Percentiles rank a stretch among this genome's conserved stretches.
Evolutionary conservation across 1,140 invertebrate genomes (phyloP).

Genomic region (Trichonephila clavata): DNA sequence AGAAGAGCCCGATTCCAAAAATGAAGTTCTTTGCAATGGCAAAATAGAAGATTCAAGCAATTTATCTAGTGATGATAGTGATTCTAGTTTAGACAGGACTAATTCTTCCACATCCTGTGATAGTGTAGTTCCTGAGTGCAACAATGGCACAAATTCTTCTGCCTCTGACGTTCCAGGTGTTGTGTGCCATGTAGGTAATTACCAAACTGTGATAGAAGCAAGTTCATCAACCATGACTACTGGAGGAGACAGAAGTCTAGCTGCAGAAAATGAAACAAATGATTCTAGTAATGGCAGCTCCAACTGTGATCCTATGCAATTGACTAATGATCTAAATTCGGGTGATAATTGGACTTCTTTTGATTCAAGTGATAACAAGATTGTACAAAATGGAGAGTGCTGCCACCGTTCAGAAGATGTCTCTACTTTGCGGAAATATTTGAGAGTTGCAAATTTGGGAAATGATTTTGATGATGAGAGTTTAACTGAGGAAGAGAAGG

Average conservation of each 20-base stretch:
- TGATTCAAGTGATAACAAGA: neutral
- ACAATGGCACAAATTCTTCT: constrained; percentile 19
- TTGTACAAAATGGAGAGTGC: neutral
- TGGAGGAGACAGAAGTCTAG: neutral
- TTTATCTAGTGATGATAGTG: constrained; percentile 20
- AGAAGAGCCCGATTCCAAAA: neutral
- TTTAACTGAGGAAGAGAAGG: neutral
- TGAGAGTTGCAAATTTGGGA: neutral
- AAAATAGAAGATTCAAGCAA: neutral
- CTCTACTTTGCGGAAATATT: neutral
- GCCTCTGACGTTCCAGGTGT: constrained; percentile 59
- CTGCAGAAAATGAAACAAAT: neutral
- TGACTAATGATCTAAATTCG: neutral
- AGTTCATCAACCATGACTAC: constrained; percentile 34
- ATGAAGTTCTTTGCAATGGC: neutral
- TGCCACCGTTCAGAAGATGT: neutral
- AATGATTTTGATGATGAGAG: neutral
- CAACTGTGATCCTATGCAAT: constrained; percentile 9
- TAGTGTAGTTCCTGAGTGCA: constrained; percentile 71
- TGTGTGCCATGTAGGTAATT: constrained; percentile 67
- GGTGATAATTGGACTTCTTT: constrained; percentile 4
- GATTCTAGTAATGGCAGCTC: constrained; percentile 18
- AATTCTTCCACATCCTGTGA: constrained; percentile 67
- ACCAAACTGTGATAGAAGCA: constrained; percentile 71
- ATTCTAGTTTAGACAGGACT: constrained; percentile 66